These are phyloP conservation scores for Sipha maydis DNA, from an alignment of 2,888 invertebrate species.

Conservation along the genomic window DNA sequence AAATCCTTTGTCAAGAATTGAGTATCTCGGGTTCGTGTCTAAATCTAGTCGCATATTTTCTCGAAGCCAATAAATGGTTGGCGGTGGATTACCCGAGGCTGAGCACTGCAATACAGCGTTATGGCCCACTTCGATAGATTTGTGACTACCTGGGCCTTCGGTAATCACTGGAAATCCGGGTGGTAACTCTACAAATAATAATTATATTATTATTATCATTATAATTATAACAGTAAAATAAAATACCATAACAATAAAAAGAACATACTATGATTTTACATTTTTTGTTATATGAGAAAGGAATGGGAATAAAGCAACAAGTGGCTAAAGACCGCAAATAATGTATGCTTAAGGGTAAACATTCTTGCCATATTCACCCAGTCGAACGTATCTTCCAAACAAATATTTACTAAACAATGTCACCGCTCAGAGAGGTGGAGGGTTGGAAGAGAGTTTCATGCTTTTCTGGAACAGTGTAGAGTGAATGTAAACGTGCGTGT, in stretches of 20 bases:
- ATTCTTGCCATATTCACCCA: neutral
- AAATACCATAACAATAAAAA: neutral
- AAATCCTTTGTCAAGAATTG: slow-evolving; percentile 82
- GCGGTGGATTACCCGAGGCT: slow-evolving; percentile 85
- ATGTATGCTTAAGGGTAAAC: slow-evolving; percentile 35
- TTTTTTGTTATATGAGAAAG: neutral
- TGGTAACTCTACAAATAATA: slow-evolving; percentile 78
- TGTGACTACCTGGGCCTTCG: slow-evolving; percentile 82
- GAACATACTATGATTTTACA: neutral
- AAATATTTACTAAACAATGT: slow-evolving; percentile 53
- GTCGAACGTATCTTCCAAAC: slow-evolving; percentile 6
- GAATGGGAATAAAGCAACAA: slow-evolving; percentile 29
- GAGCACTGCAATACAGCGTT: slow-evolving; percentile 89
- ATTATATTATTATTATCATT: neutral
- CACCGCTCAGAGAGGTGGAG: neutral
- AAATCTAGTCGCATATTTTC: slow-evolving; percentile 90
- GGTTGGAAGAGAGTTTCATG: neutral
- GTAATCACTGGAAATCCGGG: slow-evolving; percentile 91
- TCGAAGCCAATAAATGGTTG: slow-evolving; percentile 90
- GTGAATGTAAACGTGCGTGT: neutral
- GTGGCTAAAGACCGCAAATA: slow-evolving; percentile 20
- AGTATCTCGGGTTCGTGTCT: slow-evolving; percentile 83
- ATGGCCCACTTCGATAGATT: slow-evolving; percentile 96
- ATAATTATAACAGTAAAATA: too few relatives aligned
- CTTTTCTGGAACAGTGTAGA: neutral